Conservation (phyloP, 1,140 invertebrate genomes). For the Polypedilum vanderplanki region DNA sequence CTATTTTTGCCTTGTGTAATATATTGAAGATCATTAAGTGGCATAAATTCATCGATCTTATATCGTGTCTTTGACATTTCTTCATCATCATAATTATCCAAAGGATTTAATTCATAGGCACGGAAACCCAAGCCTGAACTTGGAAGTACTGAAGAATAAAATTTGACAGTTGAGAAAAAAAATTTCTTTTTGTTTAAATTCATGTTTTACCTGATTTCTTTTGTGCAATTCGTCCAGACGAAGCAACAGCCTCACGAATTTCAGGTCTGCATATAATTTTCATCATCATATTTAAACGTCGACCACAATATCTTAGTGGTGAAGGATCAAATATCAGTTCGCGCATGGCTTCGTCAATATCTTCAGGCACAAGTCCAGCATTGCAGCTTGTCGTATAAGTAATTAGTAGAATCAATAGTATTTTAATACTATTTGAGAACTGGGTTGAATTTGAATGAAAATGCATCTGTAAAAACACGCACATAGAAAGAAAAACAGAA, state of each 20-base stretch:
- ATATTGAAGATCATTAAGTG: not conserved
- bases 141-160: not conserved
- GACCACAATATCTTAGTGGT: not conserved
- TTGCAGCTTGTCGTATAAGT: not conserved
- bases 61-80: not conserved
- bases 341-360: not conserved
- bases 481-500: not conserved
- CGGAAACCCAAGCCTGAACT: not conserved
- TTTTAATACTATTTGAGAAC: conserved; percentile 1
- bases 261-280: not conserved
- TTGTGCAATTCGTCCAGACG: not conserved
- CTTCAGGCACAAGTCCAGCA: not conserved
- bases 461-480: not conserved
- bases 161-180: not conserved
- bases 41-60: not conserved
- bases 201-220: not conserved
- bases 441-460: not conserved
- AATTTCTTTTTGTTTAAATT: not conserved
- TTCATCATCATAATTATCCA: not conserved
- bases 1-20: not conserved
- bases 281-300: not conserved
- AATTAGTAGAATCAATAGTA: not conserved
- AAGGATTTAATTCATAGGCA: not conserved
- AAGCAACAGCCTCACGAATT: not conserved
- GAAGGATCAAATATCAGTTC: not conserved